Evolutionary conservation across 2,797 vertebrate genomes (phyloP), one percentile per base, ranked within the genome.

Genomic region (Pitangus sulphuratus): DNA sequence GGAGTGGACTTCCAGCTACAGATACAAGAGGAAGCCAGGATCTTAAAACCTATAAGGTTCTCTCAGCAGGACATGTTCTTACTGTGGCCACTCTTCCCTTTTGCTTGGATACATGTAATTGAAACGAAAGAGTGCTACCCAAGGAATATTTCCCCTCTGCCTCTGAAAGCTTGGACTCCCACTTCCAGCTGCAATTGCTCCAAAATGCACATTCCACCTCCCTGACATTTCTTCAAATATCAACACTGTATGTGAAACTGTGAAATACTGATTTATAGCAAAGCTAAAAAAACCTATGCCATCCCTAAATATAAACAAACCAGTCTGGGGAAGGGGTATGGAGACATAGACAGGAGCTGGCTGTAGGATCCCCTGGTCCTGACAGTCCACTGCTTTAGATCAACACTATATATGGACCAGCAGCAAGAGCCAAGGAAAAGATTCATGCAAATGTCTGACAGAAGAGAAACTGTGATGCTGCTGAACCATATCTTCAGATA

Each of bases 361-460:
- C 25, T 56, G 18, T 9, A 56, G n/a, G 11, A 74, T 40, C 3
- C 18, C 9, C 54, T 12, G 4, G 21, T 26, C 5, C 19, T 88
- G 53, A 53, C 13, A 56, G 9, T 40, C 30, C 37, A 33, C 39
- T 51, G 8, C 28, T 70, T 45, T n/a, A 68, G 37, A 60, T 8
- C 15, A 35, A 19, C 5, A 18, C 2, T 57, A 2, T 14, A 4
- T 3, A 74, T 0, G 5, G 15, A 51, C 9, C 37, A 48, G 13
- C 28, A 82, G 16, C 15, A 62, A 72, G 18, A 87, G 18, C 19
- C 19, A 69, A 71, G 20, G 21, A 45, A 81, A 71, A 47, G 7
- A 56, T n/a, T 51, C 2, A 31, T 21, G 30, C 6, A 84, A 53
- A 48, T 47, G 74, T 20, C 9, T 40, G 39, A 56, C 10, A 58